These are phyloP conservation scores for Pterois miles DNA, from an alignment of 2,797 vertebrate genomes.

Conservation along the genomic window DNA sequence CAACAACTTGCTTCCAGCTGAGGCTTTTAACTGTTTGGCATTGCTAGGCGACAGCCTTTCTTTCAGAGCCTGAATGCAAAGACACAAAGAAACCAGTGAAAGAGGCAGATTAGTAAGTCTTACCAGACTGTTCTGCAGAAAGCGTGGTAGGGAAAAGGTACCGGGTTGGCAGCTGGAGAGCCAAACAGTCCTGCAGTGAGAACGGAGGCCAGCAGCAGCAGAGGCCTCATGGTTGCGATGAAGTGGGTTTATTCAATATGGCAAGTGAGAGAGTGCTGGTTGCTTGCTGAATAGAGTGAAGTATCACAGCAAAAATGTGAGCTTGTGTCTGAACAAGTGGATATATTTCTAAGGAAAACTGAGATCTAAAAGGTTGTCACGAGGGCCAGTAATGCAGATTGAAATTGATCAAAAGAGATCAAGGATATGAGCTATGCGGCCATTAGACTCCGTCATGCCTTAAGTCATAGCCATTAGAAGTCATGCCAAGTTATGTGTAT, in stretches of 20 bases:
- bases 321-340: not conserved
- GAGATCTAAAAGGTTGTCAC: not conserved
- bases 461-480: not conserved
- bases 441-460: not conserved
- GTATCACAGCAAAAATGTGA: not conserved
- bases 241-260: not conserved
- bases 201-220: conserved; percentile 1
- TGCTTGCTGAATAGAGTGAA: not conserved
- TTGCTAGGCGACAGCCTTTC: not conserved
- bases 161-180: not conserved
- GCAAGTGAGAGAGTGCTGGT: not conserved
- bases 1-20: not conserved
- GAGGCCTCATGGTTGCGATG: not conserved
- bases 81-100: not conserved
- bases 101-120: not conserved
- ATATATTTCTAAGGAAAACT: not conserved
- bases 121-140: conserved; percentile 36
- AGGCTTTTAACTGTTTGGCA: not conserved
- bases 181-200: not conserved
- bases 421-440: not conserved
- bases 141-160: not conserved
- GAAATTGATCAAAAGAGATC: not conserved
- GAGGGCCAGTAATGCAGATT: not conserved
- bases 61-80: not conserved
- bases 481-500: not conserved